These are phyloP conservation scores for Beaufortia kweichowensis DNA, from an alignment of 2,113 vertebrate genomes.

Conservation along the genomic window DNA sequence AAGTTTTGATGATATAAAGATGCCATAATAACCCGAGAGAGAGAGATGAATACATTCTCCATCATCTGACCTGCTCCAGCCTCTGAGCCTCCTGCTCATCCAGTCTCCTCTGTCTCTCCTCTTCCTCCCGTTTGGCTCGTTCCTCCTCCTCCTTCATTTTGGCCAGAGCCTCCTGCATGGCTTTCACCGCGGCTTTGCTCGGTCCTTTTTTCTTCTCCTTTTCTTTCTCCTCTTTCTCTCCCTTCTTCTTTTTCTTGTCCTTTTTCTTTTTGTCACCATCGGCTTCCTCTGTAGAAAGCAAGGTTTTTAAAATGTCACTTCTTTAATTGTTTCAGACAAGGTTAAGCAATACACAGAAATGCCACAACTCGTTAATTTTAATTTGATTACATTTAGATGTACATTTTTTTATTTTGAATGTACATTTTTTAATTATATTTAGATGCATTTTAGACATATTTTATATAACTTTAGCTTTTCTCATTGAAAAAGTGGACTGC, in stretches of 20 bases:
- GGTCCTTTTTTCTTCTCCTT: slow-evolving; percentile 97
- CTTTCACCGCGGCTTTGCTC: slow-evolving; percentile 94
- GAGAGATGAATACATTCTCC: background rate
- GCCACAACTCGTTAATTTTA: no score
- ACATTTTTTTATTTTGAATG: no score
- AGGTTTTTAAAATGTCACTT: no score
- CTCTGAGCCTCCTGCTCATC: slow-evolving; percentile 91
- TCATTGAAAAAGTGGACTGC: no score
- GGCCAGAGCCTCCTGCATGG: slow-evolving; percentile 96
- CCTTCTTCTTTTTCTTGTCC: slow-evolving; percentile 95
- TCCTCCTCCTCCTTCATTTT: slow-evolving; percentile 97
- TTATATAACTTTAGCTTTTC: no score
- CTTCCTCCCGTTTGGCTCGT: slow-evolving; percentile 86
- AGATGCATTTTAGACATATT: no score
- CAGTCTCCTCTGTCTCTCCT: slow-evolving; percentile 80
- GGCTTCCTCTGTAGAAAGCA: slow-evolving; percentile 71
- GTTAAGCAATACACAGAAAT: no score
- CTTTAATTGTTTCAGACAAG: no score
- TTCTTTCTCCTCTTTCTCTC: slow-evolving; percentile 78
- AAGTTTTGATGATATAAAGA: background rate
- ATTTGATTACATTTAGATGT: no score
- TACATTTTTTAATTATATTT: no score
- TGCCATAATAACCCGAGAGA: background rate
- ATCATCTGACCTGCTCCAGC: slow-evolving; percentile 83
- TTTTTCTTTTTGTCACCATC: slow-evolving; percentile 95